These are phyloP conservation scores for Cetoscarus ocellatus DNA, from an alignment of 2,797 vertebrate species.

Conservation along the genomic window DNA sequence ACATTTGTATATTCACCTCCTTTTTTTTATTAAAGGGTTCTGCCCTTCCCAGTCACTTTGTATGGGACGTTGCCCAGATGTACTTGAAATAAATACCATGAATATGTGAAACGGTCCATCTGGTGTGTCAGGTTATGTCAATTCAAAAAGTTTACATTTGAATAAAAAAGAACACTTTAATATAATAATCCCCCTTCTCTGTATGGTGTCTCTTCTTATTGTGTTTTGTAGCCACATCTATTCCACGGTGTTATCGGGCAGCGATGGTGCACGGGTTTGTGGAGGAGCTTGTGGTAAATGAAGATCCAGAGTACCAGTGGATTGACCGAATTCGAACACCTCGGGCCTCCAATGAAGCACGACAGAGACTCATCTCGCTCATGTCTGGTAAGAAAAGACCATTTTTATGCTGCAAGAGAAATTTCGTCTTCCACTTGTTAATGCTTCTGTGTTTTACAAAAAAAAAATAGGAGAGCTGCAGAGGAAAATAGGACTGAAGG, in stretches of 20 bases:
- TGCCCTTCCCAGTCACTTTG: no score
- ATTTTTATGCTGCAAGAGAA: conserved; percentile 2
- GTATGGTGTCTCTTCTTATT: conserved; percentile 5
- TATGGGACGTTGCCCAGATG: no score
- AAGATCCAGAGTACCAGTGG: conserved; percentile 99
- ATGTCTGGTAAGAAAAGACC: conserved; percentile 91
- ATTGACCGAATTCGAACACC: conserved; percentile 98
- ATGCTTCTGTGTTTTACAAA: conserved; percentile 9
- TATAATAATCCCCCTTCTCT: not conserved
- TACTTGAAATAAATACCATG: no score
- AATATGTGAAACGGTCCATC: no score
- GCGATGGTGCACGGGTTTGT: conserved; percentile 97
- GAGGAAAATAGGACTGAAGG: conserved; percentile 98
- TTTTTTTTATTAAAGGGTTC: no score
- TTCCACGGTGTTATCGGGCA: conserved; percentile 95
- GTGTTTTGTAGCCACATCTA: conserved; percentile 87
- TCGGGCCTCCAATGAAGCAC: conserved; percentile 96
- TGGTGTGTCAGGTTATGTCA: no score
- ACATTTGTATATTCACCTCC: no score
- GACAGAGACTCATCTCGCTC: conserved; percentile 97
- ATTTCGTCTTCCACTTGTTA: conserved; percentile 4
- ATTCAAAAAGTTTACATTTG: not conserved
- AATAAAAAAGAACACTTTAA: not conserved
- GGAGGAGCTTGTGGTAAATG: conserved; percentile 98
- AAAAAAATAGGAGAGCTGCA: conserved; percentile 92